phyloP scores from a whole-genome alignment of 2,888 invertebrate species.

The Andrena chrysosceles region DNA sequence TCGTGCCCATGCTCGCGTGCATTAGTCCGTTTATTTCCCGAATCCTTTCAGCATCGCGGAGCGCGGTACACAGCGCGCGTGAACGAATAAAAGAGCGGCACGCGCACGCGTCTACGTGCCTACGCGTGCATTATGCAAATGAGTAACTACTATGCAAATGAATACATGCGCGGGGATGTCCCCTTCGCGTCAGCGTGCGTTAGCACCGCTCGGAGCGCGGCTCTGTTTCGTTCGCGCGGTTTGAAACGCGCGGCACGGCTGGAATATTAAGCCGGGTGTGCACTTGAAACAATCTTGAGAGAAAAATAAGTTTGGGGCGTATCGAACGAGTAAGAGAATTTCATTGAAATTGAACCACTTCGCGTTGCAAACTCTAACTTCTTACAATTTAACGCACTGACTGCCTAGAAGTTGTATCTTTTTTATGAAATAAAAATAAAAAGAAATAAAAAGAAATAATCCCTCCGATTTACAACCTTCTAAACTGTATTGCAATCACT shows the following conservation, averaged over 20 bases:
- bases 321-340: too few species aligned
- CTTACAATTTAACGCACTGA: too few species aligned
- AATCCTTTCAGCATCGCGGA: background rate
- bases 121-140: slow-evolving; percentile 22
- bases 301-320: too few species aligned
- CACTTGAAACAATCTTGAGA: background rate
- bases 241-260: background rate
- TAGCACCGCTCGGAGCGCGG: background rate
- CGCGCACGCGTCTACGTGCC: background rate
- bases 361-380: too few species aligned
- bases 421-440: too few species aligned
- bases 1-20: background rate
- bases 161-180: background rate
- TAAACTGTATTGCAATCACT: too few species aligned
- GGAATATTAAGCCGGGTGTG: background rate
- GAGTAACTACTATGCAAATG: slow-evolving; percentile 24
- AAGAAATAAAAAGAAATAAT: too few species aligned
- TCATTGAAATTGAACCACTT: too few species aligned
- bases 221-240: background rate
- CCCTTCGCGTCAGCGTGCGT: background rate
- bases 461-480: too few species aligned
- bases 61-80: background rate
- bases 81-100: slow-evolving; percentile 12
- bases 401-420: too few species aligned
- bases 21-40: background rate